Base-by-base conservation (phyloP, 37 sponge, comb jelly and placozoan genomes). In the Diacarnus erythraeanus region DNA sequence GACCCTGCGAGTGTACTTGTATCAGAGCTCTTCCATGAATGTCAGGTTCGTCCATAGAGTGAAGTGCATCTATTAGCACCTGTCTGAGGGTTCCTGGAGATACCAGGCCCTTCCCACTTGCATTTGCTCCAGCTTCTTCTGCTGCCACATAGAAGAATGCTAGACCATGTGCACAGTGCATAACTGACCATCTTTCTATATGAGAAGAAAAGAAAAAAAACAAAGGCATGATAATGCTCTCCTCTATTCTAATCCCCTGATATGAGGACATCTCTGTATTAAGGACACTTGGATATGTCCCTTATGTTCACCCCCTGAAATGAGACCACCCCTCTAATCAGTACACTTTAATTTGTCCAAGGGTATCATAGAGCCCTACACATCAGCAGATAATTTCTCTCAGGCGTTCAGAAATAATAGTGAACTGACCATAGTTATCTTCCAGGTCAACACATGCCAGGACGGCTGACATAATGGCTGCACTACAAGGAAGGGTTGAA, bases 31-130 rank as follows among this genome's bases (percentile, higher is more conserved):
- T 65, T 9, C 29, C 26, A 2, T 51, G 64, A 26, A 91, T 74
- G 30, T 34, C 9, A 1, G 57, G n/a, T 29, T 86, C 87, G 33
- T 79, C 58, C 27, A 91, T 60, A 8, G 56, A 57, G 56, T 70
- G 42, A 34, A 91, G 69, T 36, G 60, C 54, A 40, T 87, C 88
- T 2, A 91, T 25, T 44, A 91, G 60, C 20, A 12, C 18, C 10
- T 37, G 57, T 35, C 92, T 35, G 21, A 91, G 77, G 33, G 54
- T 79, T 27, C 92, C 92, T 0, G 92, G 88, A 8, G 38, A 6
- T 21, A 70, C 42, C 22, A 63, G 22, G 1, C 58, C 67, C 21
- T 76, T 36, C 54, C 58, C 63, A 17, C 3, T n/a, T 3, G 42
- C 47, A 20, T 20, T n/a, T 38, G 23, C 47, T 23, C 67, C 80